Percentiles rank a stretch among this genome's conserved stretches.
These are phyloP conservation scores for Callyntrura guangdongensis DNA, from an alignment of 2,888 invertebrate genomes.

Conservation along the genomic window DNA sequence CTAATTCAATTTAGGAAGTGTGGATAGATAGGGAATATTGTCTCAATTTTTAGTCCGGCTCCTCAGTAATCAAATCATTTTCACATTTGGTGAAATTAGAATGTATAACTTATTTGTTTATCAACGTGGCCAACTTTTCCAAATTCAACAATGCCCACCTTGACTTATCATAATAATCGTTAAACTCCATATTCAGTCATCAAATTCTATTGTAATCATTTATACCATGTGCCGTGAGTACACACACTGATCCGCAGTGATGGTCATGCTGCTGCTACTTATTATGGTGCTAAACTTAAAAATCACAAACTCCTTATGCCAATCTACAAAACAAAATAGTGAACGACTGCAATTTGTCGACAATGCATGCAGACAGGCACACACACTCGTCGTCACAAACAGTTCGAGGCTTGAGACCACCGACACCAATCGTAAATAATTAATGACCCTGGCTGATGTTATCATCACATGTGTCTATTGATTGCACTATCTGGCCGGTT, in stretches of 20 bases:
- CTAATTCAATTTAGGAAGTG: constrained; percentile 13
- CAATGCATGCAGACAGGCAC: not conserved
- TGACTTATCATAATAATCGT: constrained; percentile 21
- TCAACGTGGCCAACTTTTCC: not conserved
- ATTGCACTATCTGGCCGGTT: constrained; percentile 5
- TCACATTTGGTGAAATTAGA: constrained; percentile 9
- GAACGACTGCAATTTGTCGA: not conserved
- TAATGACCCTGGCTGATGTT: constrained; percentile 55
- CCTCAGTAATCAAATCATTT: constrained; percentile 35
- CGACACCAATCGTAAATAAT: constrained; percentile 65
- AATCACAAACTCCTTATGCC: not conserved
- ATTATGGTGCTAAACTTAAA: constrained; percentile 30
- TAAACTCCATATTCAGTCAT: constrained; percentile 38
- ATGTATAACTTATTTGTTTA: constrained; percentile 1
- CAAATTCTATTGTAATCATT: constrained; percentile 7
- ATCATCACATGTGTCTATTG: constrained; percentile 29
- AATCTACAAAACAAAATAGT: not conserved
- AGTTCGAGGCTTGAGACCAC: constrained; percentile 17
- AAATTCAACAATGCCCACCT: constrained; percentile 10
- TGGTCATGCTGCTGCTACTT: constrained; percentile 6
- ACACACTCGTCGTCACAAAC: not conserved
- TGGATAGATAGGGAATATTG: not conserved
- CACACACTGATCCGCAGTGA: not conserved
- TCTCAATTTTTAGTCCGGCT: not conserved
- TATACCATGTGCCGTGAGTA: not conserved